A percentile compares a stretch with the other conserved stretches of the same genome.
phyloP scores from a whole-genome alignment of 2,797 vertebrate species.

The Ceyx erithaca region DNA sequence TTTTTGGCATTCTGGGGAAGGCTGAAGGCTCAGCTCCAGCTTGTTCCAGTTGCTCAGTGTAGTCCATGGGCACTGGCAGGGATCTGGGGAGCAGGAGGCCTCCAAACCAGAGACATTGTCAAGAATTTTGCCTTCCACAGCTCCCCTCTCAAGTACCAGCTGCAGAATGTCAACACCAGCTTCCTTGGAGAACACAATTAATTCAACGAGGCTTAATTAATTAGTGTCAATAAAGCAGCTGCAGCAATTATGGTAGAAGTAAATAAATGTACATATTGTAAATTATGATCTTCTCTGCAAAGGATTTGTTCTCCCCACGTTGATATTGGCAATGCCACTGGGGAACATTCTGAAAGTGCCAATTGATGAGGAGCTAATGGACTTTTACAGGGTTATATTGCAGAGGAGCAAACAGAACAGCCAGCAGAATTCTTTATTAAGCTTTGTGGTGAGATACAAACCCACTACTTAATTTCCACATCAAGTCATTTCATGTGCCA shows the following conservation, averaged over 20 bases:
- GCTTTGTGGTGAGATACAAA: not conserved
- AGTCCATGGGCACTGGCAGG: not conserved
- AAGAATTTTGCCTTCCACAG: not conserved
- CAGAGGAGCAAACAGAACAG: not conserved
- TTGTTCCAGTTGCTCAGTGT: accelerated
- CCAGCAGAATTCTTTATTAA: not conserved
- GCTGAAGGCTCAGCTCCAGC: not conserved
- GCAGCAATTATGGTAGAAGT: not conserved
- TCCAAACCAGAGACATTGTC: not conserved
- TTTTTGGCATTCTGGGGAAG: not conserved
- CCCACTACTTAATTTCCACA: not conserved
- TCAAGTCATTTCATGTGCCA: not conserved
- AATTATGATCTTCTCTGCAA: not conserved
- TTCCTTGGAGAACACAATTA: slow-evolving; percentile 37
- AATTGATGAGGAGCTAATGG: slow-evolving; percentile 25
- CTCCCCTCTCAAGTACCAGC: not conserved
- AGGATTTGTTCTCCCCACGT: not conserved
- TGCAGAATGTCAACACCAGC: slow-evolving; percentile 15
- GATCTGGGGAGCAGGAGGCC: not conserved
- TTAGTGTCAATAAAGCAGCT: slow-evolving; percentile 36
- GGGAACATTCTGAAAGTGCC: not conserved
- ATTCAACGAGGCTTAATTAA: slow-evolving; percentile 50
- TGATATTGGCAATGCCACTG: not conserved
- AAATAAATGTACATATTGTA: slow-evolving; percentile 39
- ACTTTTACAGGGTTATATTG: not conserved